phyloP scores from a whole-genome alignment of 2,113 vertebrate genomes.

The Vidua macroura region DNA sequence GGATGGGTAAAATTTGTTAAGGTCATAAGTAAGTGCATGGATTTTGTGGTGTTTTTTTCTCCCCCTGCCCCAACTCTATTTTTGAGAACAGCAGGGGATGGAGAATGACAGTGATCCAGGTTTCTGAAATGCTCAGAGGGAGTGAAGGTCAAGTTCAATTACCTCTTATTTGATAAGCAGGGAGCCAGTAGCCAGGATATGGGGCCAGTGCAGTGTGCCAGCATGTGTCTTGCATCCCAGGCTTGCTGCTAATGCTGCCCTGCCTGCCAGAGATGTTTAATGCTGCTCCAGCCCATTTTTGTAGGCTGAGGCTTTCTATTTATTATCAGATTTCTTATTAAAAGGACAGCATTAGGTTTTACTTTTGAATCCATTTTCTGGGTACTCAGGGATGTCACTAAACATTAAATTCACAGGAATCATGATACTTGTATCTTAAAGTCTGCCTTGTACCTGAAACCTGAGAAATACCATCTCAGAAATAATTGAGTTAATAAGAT shows the following conservation, averaged over 20 bases:
- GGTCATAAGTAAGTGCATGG: neutral
- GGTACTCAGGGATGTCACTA: neutral
- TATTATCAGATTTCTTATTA: neutral
- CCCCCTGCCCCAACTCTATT: neutral
- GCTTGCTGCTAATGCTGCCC: neutral
- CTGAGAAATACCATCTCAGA: neutral
- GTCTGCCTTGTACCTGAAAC: neutral
- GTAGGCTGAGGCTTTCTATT: neutral
- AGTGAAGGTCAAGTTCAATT: conserved; percentile 6
- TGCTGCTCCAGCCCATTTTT: neutral
- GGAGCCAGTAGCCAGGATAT: neutral
- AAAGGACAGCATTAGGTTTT: neutral
- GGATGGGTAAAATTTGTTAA: neutral
- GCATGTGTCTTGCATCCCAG: neutral
- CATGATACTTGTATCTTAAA: accelerated
- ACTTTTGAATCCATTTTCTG: neutral
- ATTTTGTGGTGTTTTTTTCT: neutral
- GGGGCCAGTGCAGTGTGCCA: neutral
- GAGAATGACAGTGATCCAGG: neutral
- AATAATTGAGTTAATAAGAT: neutral
- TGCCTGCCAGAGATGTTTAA: neutral
- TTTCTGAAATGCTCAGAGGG: neutral
- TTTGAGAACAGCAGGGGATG: neutral
- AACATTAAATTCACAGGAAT: neutral
- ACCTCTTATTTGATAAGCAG: neutral